Conservation (phyloP, 2,888 invertebrate genomes). For the Dicyrtomina minuta region DNA sequence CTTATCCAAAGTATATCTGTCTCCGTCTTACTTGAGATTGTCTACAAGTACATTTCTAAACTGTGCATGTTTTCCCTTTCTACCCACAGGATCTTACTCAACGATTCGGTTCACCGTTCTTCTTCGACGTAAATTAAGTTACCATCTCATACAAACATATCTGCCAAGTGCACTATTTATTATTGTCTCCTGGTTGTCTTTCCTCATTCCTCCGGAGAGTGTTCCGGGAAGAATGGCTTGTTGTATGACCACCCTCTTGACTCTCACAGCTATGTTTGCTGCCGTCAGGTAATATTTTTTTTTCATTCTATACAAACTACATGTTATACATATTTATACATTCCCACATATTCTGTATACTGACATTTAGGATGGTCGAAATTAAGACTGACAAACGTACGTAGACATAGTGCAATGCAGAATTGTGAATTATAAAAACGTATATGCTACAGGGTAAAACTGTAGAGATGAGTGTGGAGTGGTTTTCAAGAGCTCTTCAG, state of each 20-base stretch:
- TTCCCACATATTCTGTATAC: no score
- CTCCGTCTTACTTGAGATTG: no score
- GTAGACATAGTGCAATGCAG: no score
- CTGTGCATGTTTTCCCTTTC: neutral
- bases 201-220: constrained; percentile 42
- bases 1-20: no score
- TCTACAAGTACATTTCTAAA: neutral
- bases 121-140: constrained; percentile 50
- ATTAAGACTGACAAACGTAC: no score
- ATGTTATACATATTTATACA: no score
- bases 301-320: no score
- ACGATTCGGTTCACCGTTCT: constrained; percentile 52
- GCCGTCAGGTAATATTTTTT: constrained; percentile 46
- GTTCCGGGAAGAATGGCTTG: constrained; percentile 52
- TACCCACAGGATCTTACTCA: constrained; percentile 40
- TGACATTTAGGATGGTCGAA: no score
- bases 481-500: no score
- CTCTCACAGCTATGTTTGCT: constrained; percentile 53
- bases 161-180: constrained; percentile 52
- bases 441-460: no score
- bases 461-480: no score
- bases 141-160: constrained; percentile 53
- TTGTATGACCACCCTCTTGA: constrained; percentile 53
- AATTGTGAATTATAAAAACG: no score
- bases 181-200: constrained; percentile 52